These are phyloP conservation scores for Quadroppia sp. DNA, from an alignment of 2,888 invertebrate genomes.

Conservation along the genomic window DNA sequence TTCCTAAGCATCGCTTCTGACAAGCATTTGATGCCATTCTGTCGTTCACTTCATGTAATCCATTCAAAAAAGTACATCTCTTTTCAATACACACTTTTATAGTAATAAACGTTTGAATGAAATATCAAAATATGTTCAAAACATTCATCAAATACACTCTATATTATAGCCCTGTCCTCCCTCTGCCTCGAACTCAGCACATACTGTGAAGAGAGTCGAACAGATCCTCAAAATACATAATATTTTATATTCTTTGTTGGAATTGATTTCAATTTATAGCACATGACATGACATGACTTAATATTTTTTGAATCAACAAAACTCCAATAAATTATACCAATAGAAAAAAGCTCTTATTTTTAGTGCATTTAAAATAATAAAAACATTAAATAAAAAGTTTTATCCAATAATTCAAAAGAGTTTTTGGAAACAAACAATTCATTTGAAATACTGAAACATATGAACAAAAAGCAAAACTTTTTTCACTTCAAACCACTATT, in stretches of 20 bases:
- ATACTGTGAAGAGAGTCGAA: too few species aligned
- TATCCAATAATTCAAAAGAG: not conserved
- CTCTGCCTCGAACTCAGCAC: too few species aligned
- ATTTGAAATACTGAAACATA: constrained; percentile 5
- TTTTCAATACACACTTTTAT: too few species aligned
- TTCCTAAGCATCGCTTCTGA: not conserved
- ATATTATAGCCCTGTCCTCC: too few species aligned
- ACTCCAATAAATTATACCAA: constrained; percentile 12
- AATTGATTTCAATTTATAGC: not conserved
- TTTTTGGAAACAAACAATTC: constrained; percentile 13
- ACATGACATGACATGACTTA: constrained; percentile 16
- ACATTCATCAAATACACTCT: too few species aligned
- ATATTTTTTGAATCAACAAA: constrained; percentile 24
- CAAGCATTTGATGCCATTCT: not conserved
- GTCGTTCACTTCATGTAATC: too few species aligned
- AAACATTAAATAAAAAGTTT: constrained; percentile 3
- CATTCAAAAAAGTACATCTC: too few species aligned
- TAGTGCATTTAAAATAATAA: constrained; percentile 13
- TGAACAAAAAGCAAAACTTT: not conserved
- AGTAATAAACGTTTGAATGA: too few species aligned
- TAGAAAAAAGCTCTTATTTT: not conserved
- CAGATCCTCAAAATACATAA: too few species aligned
- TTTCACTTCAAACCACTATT: not conserved
- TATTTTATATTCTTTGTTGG: not conserved
- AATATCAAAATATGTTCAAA: too few species aligned